Conservation (phyloP, 2,888 invertebrate genomes). For the Hemistola chrysoprasaria region DNA sequence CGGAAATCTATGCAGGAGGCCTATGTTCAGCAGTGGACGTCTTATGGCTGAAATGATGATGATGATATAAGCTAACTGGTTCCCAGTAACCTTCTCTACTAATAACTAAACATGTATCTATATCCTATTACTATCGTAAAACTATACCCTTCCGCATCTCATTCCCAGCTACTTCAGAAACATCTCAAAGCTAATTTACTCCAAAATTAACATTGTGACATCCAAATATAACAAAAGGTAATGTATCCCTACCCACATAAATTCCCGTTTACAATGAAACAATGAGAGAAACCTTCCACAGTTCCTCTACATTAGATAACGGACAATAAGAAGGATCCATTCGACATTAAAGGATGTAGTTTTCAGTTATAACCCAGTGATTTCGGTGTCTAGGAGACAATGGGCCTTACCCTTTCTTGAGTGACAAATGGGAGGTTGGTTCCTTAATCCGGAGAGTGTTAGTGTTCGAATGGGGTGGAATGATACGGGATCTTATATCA, state of each 20-base stretch:
- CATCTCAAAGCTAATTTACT: constrained; percentile 1
- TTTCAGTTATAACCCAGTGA: constrained; percentile 25
- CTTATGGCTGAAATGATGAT: no score
- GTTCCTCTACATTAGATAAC: constrained; percentile 26
- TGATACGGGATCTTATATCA: constrained; percentile 23
- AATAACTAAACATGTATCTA: no score
- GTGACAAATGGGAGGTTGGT: constrained; percentile 71
- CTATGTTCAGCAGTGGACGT: no score
- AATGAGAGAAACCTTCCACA: constrained; percentile 19
- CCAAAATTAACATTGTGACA: constrained; percentile 14
- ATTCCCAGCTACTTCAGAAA: constrained; percentile 6
- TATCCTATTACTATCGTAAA: no score
- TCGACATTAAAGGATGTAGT: constrained; percentile 25
- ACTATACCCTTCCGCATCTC: not conserved
- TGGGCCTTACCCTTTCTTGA: constrained; percentile 64
- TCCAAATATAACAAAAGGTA: constrained; percentile 18
- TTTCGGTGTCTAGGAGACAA: constrained; percentile 55
- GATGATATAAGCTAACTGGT: no score
- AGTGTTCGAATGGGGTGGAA: constrained; percentile 29
- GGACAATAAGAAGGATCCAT: constrained; percentile 28
- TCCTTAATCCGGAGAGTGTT: constrained; percentile 61
- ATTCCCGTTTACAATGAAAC: constrained; percentile 21
- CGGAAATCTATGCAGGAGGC: no score
- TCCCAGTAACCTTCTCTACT: no score
- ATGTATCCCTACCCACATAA: constrained; percentile 22